A percentile compares a stretch with the other conserved stretches of the same genome.
Conservation (phyloP, 2,113 vertebrate genomes). For the Cyanoramphus novaezelandiae region DNA sequence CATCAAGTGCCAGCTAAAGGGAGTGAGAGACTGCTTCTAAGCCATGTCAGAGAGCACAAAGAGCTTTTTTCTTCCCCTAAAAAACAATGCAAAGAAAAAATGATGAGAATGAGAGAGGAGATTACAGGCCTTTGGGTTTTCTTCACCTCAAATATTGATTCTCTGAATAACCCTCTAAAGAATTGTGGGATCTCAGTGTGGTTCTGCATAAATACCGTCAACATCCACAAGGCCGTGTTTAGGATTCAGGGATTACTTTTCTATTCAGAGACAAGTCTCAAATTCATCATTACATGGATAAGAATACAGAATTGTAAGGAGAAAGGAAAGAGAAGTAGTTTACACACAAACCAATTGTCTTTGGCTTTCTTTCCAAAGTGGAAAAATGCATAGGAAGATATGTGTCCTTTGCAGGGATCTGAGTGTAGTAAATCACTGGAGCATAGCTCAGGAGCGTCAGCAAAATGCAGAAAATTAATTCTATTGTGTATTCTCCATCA, state of each 20-base stretch:
- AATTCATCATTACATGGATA: neutral
- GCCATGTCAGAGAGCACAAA: neutral
- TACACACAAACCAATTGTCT: neutral
- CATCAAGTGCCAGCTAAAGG: neutral
- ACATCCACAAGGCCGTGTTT: neutral
- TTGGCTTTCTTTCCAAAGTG: neutral
- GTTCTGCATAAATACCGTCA: neutral
- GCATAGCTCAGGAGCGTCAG: neutral
- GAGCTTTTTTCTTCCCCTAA: neutral
- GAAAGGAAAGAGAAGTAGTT: neutral
- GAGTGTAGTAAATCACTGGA: neutral
- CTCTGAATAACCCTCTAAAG: neutral
- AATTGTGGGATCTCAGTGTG: neutral
- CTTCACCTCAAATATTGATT: neutral
- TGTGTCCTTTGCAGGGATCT: neutral
- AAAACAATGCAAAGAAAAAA: neutral
- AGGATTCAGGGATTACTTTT: neutral
- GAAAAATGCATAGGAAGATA: neutral
- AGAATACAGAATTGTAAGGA: neutral
- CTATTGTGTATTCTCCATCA: neutral
- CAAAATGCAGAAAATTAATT: neutral
- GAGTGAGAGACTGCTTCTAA: neutral
- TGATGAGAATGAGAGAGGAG: neutral
- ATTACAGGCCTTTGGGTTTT: neutral
- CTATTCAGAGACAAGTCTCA: neutral